phyloP scores from a whole-genome alignment of 1,140 invertebrate species.

The Octopus sinensis region DNA sequence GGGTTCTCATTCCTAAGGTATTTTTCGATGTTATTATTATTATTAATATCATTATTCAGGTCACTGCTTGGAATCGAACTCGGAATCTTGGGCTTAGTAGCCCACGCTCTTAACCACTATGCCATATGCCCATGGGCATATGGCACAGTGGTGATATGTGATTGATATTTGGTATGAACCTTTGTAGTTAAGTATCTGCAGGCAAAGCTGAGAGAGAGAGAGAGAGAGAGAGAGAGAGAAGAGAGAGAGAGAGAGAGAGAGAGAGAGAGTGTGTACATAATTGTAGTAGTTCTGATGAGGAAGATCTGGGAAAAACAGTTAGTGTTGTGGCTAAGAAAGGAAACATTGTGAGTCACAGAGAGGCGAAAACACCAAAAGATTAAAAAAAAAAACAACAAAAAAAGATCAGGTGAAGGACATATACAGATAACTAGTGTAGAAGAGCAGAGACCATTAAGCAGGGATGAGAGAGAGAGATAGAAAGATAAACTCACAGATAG shows the following conservation, averaged over 20 bases:
- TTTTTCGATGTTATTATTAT: no score
- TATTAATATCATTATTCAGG: no score
- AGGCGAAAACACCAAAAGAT: neutral
- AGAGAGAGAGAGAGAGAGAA: neutral
- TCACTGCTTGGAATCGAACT: no score
- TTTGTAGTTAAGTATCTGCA: neutral
- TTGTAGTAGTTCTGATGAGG: neutral
- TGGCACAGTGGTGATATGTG: neutral
- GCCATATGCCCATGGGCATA: neutral
- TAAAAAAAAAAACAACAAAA: neutral
- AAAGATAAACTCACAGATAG: neutral
- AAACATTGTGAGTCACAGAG: neutral
- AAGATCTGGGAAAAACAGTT: neutral
- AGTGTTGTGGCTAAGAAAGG: neutral
- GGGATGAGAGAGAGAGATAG: neutral
- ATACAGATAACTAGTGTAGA: neutral
- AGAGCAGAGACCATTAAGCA: neutral
- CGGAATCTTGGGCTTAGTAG: no score
- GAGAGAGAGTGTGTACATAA: neutral
- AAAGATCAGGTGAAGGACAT: neutral
- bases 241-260: neutral
- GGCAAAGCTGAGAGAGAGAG: neutral
- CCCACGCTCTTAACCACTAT: no score
- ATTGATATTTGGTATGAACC: neutral
- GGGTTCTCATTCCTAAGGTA: neutral